Evolutionary conservation across 2,797 vertebrate genomes (phyloP).

Genomic region (Eulemur rubriventer): DNA sequence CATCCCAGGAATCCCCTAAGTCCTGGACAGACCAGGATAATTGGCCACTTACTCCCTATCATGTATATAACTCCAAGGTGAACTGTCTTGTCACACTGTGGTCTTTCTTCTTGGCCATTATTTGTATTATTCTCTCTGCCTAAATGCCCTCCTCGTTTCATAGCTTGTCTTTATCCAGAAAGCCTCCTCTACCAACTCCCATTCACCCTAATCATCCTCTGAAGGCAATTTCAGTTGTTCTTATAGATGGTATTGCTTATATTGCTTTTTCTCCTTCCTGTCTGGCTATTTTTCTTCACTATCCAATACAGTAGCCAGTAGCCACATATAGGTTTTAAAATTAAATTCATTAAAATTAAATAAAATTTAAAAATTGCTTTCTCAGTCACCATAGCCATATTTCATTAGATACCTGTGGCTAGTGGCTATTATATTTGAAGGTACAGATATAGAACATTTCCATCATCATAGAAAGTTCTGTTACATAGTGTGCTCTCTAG

Average conservation of each 20-base stretch:
- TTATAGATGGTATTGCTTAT: not conserved
- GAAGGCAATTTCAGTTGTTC: constrained; percentile 25
- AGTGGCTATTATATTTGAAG: not conserved
- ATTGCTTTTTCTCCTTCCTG: not conserved
- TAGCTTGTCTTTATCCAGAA: constrained; percentile 16
- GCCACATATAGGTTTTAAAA: not conserved
- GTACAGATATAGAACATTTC: not conserved
- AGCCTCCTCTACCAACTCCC: not conserved
- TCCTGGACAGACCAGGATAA: not conserved
- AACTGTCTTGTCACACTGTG: not conserved
- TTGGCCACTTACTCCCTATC: not conserved
- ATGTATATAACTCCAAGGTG: not conserved
- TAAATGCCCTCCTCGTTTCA: not conserved
- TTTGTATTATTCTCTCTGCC: not conserved
- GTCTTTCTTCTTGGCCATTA: not conserved
- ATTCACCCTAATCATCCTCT: not conserved
- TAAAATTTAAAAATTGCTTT: not conserved
- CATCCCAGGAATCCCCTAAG: not conserved
- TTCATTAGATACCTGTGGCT: not conserved
- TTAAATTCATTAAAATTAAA: constrained; percentile 15
- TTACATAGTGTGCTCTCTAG: not conserved
- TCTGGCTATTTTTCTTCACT: not conserved
- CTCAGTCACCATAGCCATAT: not conserved
- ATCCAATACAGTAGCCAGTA: not conserved
- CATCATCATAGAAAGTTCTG: not conserved